These are phyloP conservation scores for Elymnias hypermnestra DNA, from an alignment of 1,140 invertebrate genomes.

Conservation along the genomic window DNA sequence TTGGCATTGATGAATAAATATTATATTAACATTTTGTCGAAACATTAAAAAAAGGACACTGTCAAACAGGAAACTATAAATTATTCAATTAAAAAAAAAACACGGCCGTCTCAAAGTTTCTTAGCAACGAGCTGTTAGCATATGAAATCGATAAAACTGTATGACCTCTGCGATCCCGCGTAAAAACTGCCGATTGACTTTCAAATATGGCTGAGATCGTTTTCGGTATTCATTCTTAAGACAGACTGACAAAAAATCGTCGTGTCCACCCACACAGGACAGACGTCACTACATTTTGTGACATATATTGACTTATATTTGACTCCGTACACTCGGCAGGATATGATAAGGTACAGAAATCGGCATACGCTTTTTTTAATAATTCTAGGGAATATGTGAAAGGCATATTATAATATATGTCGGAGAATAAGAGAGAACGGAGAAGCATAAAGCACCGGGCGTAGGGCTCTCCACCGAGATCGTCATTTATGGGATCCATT, in stretches of 20 bases:
- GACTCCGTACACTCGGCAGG: no score
- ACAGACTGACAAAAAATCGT: constrained; percentile 19
- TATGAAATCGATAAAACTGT: background rate
- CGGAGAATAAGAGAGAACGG: no score
- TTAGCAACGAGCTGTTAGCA: constrained; percentile 2
- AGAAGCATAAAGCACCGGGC: no score
- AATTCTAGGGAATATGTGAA: no score
- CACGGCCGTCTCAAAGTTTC: background rate
- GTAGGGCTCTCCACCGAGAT: no score
- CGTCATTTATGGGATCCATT: no score
- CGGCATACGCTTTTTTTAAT: no score
- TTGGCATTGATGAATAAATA: no score
- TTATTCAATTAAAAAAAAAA: constrained; percentile 14
- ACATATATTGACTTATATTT: no score
- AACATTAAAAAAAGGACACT: background rate
- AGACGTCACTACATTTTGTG: constrained; percentile 1
- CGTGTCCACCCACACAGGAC: constrained; percentile 8
- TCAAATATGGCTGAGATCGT: constrained; percentile 10
- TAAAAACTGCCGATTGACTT: constrained; percentile 18
- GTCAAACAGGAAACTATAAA: constrained; percentile 14
- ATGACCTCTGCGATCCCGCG: constrained; percentile 7
- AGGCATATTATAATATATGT: no score
- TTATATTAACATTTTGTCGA: background rate
- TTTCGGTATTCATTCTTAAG: constrained; percentile 19
- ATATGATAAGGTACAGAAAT: no score